Percentiles rank a stretch among this genome's conserved stretches.
Evolutionary conservation across 1,140 invertebrate species (phyloP).

Genomic region (Matsumurasca onukii): DNA sequence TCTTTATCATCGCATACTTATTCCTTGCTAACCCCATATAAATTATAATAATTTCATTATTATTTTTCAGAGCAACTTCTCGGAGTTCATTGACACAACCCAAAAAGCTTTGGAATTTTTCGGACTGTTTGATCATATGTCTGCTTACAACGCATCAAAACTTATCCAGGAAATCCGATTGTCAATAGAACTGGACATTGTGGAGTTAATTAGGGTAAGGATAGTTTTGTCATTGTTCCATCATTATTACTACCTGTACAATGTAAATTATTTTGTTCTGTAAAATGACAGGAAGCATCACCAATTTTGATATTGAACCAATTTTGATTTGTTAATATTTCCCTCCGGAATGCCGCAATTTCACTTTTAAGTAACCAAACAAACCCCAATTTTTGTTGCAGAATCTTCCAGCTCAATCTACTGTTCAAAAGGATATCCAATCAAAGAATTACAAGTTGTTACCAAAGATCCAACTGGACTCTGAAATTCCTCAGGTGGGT

Average conservation of each 20-base stretch:
- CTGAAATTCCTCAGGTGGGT: background rate
- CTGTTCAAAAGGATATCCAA: background rate
- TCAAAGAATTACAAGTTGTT: constrained; percentile 1
- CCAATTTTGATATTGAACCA: no score
- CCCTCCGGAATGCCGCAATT: no score
- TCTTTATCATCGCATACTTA: no score
- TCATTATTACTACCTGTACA: no score
- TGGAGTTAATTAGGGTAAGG: constrained; percentile 1
- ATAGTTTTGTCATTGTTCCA: no score
- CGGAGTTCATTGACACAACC: constrained; percentile 2
- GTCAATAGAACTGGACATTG: constrained; percentile 2
- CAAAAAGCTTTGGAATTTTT: constrained; percentile 16
- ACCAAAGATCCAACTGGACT: background rate
- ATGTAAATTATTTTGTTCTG: no score
- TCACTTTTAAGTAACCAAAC: no score
- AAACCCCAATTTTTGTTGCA: background rate
- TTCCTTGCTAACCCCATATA: no score
- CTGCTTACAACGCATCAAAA: background rate
- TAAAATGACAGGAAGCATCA: no score
- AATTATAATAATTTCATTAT: no score
- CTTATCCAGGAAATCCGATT: constrained; percentile 1
- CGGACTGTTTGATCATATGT: background rate
- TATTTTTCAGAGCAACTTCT: constrained; percentile 5
- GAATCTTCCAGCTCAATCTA: background rate
- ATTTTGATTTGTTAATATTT: no score